Evolutionary conservation across 2,888 invertebrate genomes (phyloP), one percentile per base, ranked within the genome.

Genomic region (Drosophila koepferae): DNA sequence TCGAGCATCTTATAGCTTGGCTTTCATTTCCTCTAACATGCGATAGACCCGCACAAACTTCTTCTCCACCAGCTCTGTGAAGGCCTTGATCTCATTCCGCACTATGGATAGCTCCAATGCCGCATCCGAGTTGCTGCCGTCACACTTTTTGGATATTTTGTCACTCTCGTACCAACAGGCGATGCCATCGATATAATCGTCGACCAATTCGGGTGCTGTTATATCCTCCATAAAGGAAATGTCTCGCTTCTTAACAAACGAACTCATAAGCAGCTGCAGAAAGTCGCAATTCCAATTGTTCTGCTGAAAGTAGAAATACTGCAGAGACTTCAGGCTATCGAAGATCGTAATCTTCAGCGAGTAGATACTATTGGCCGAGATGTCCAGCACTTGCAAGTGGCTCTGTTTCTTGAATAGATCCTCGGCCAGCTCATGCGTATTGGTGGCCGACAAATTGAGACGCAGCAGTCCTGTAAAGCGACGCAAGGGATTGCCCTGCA

Each of bases 231-330:
- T 90, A 7, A 92, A 92, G 6, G 91, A 90, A 1, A 92, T 90
- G 20, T 92, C 92, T 10, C 88, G 89, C 12, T 90, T 89, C 54
- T 92, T 92, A 0, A 92, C 92, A 72, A 91, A 91, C 34, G 92
- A 92, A 51, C 80, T 91, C 91, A 92, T 92, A 56, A 92, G 51
- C 54, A 92, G 69, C 68, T 92, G 92, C 44, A 92, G 74, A 49
- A 92, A 92, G 59, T 92, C 92, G 62, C 92, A 92, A 44, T 92
- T 92, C 92, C 92, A 92, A 56, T 92, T 92, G 62, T 92, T 92
- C 76, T 87, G 88, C 72, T 92, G 91, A 77, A 92, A 92, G 80
- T 92, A 89, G 75, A 92, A 92, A 77, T 92, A 92, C 80, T 92
- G 90, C 82, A 92, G 72, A 18, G 86, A 74, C 83, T 91, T 92